Base-by-base conservation (phyloP, 1,140 invertebrate genomes). In the Eurytemora carolleeae region DNA sequence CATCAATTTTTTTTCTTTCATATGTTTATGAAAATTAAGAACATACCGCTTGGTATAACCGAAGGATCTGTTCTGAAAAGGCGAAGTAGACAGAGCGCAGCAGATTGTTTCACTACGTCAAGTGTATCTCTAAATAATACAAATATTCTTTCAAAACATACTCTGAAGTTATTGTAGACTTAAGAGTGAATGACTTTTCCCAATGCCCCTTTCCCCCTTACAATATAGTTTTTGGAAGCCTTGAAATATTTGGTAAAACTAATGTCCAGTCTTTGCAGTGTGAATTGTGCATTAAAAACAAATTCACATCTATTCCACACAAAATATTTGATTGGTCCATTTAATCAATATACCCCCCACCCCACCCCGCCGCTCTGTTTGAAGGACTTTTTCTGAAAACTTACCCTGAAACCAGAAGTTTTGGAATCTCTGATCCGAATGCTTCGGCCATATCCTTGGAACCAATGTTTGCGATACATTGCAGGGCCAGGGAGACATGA, bases 381-480 rank as follows among this genome's bases (percentile, higher is more conserved):
- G n/a, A n/a, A n/a, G n/a, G n/a, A n/a, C n/a, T n/a, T n/a, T n/a
- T n/a, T n/a, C n/a, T 44, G n/a, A 44, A 44, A 44, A 70, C 75
- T 75, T 78, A 90, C 87, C 88, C 92, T 63, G 94, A 97, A 20
- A 98, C 92, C 56, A 99, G 80, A 52, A 99, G 76, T 74, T 96
- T 96, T 64, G 94, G 95, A 73, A 99, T 96, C 72, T 98, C 95
- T 67, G 86, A 86, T 25, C 88, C 87, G 76, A 99, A 97, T 23
- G 91, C 91, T 73, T 99, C 95, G 19, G 93, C 94, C 96, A 99
- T 99, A 73, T 99, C 96, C 71, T 91, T 86, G 69, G 89, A 96
- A 22, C 95, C 95, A 74, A 99, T 98, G 74, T 99, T 99, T 17
- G 96, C 94, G 69, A 99, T 98, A 73, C 96, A 99, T 75, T 99